These are phyloP conservation scores for Hippocampus barbouri DNA, from an alignment of 2,113 vertebrate species.

Conservation along the genomic window DNA sequence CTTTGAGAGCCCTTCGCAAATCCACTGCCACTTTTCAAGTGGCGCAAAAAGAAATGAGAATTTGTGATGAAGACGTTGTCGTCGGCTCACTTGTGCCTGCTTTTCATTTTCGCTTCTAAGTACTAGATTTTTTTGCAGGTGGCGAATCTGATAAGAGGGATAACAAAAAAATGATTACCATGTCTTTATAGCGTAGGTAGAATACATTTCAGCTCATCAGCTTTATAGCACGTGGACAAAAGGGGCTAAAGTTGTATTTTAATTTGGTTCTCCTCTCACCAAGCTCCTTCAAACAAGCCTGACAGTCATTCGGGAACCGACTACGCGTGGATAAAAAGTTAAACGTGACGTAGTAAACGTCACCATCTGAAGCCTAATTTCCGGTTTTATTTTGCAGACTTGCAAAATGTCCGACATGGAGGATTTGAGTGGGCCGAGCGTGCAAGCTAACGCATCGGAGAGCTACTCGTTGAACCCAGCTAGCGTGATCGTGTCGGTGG, in stretches of 20 bases:
- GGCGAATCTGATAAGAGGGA: no score
- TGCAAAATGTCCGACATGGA: conserved; percentile 75
- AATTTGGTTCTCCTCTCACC: background rate
- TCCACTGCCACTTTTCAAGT: background rate
- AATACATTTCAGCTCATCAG: background rate
- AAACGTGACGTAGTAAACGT: no score
- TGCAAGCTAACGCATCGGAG: conserved; percentile 71
- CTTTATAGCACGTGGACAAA: background rate
- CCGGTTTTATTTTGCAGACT: conserved; percentile 19
- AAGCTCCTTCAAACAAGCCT: background rate
- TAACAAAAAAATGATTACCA: no score
- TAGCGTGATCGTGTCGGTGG: conserved; percentile 80
- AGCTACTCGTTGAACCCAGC: conserved; percentile 78
- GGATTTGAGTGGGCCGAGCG: conserved; percentile 69
- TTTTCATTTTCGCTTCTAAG: background rate
- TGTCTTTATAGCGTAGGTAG: no score
- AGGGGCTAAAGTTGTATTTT: background rate
- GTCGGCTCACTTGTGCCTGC: no score
- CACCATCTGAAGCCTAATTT: background rate
- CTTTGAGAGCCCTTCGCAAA: background rate
- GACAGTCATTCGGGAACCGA: no score
- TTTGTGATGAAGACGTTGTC: background rate
- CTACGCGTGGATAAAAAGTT: no score
- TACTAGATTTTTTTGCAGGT: no score
- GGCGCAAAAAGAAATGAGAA: background rate